Percentiles rank a stretch among this genome's conserved stretches.
Evolutionary conservation across 2,888 invertebrate genomes (phyloP).

Genomic region (Leucozona laternaria): DNA sequence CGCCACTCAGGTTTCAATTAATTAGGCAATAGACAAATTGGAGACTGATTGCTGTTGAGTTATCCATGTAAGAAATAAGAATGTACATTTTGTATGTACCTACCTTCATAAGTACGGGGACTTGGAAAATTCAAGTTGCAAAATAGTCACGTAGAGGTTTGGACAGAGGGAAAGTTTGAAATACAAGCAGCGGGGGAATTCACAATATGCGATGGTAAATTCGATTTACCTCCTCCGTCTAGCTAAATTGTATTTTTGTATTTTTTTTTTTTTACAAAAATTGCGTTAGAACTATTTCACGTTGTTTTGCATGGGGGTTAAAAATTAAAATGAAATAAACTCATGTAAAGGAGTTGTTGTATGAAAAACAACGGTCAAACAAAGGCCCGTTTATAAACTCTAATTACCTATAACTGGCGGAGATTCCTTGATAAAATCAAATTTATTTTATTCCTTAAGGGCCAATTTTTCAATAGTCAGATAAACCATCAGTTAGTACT

Average conservation of each 20-base stretch:
- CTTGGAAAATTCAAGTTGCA: slow-evolving; percentile 9
- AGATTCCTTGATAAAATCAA: too few species aligned
- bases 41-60: background rate
- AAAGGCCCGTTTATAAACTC: too few species aligned
- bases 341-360: too few species aligned
- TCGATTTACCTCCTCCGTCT: background rate
- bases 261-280: background rate
- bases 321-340: too few species aligned
- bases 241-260: too few species aligned
- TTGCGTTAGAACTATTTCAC: background rate
- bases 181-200: background rate
- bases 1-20: slow-evolving; percentile 13
- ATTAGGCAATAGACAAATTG: slow-evolving; percentile 22
- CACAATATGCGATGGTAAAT: background rate
- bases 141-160: slow-evolving; percentile 20
- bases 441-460: too few species aligned
- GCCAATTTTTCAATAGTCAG: too few species aligned
- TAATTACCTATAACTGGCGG: too few species aligned
- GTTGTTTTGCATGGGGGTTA: background rate
- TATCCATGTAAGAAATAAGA: background rate
- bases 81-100: slow-evolving; percentile 1
- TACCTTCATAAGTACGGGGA: background rate
- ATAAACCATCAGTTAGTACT: too few species aligned
- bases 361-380: too few species aligned
- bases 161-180: slow-evolving; percentile 14